Percentiles rank a stretch among this genome's conserved stretches.
phyloP scores from a whole-genome alignment of 2,888 invertebrate genomes.

The Acleris cristana region DNA sequence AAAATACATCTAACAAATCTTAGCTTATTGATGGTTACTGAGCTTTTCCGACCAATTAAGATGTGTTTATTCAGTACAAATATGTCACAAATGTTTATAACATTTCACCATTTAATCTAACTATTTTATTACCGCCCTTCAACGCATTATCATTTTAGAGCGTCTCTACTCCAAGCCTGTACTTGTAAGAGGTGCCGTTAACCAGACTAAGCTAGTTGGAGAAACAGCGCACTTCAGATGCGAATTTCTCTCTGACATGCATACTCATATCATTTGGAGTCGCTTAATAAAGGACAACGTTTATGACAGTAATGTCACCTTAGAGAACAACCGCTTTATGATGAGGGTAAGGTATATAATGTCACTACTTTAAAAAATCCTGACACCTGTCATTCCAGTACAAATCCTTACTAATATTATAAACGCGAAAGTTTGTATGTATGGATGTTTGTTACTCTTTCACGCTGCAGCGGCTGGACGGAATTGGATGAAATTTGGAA shows the following conservation, averaged over 20 bases:
- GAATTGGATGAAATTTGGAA: too few species aligned
- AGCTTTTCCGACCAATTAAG: background rate
- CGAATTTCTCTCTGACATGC: constrained; percentile 92
- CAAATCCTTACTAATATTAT: too few species aligned
- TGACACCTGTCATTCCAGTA: too few species aligned
- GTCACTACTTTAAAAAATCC: too few species aligned
- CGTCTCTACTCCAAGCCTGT: constrained; percentile 94
- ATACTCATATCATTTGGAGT: constrained; percentile 93
- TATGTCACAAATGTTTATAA: too few species aligned
- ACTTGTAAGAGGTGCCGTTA: constrained; percentile 88
- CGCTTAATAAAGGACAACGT: constrained; percentile 71
- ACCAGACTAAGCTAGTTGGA: constrained; percentile 90
- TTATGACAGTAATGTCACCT: constrained; percentile 43
- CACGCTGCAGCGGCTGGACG: too few species aligned
- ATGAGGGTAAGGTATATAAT: constrained; percentile 50
- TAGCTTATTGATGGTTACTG: background rate
- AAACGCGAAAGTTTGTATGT: too few species aligned
- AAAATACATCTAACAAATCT: too few species aligned
- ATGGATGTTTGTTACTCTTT: too few species aligned
- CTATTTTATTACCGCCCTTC: too few species aligned
- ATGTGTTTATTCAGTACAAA: too few species aligned
- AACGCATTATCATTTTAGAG: constrained; percentile 86
- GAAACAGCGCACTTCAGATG: constrained; percentile 90
- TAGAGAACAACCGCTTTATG: background rate
- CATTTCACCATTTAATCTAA: too few species aligned